Conservation (phyloP, 2,888 invertebrate genomes). For the Polymixis lichenea region DNA sequence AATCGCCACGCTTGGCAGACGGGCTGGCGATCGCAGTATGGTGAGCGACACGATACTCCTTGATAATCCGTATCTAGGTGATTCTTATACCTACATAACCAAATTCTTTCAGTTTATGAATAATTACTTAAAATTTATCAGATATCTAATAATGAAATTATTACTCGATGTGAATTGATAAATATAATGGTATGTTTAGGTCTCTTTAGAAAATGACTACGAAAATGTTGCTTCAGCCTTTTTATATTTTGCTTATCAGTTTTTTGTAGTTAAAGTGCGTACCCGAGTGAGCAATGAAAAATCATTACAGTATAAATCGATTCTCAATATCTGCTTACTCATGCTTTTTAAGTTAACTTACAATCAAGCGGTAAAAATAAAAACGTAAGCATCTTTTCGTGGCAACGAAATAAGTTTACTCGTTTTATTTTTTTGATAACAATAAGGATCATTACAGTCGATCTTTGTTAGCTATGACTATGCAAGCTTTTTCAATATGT, state of each 20-base stretch:
- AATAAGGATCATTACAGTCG: not conserved
- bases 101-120: not conserved
- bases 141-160: not conserved
- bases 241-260: not conserved
- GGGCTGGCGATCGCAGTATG: too few relatives aligned
- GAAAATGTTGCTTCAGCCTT: not conserved
- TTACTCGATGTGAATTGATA: not conserved
- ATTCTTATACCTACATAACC: not conserved
- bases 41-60: too few relatives aligned
- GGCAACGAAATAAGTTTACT: not conserved
- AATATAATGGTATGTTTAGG: too few relatives aligned
- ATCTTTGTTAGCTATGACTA: not conserved
- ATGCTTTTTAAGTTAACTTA: slow-evolving; percentile 27
- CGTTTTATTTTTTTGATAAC: not conserved
- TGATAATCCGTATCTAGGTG: too few relatives aligned
- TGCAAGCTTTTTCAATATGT: not conserved
- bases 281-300: not conserved
- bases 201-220: not conserved
- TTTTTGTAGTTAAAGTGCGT: not conserved
- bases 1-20: too few relatives aligned
- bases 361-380: slow-evolving; percentile 7
- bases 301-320: not conserved
- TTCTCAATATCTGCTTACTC: slow-evolving; percentile 5
- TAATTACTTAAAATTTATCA: slow-evolving; percentile 3
- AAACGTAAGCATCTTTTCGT: not conserved